Conservation (phyloP, 2,888 invertebrate species). For the Dendrolimus pini region DNA sequence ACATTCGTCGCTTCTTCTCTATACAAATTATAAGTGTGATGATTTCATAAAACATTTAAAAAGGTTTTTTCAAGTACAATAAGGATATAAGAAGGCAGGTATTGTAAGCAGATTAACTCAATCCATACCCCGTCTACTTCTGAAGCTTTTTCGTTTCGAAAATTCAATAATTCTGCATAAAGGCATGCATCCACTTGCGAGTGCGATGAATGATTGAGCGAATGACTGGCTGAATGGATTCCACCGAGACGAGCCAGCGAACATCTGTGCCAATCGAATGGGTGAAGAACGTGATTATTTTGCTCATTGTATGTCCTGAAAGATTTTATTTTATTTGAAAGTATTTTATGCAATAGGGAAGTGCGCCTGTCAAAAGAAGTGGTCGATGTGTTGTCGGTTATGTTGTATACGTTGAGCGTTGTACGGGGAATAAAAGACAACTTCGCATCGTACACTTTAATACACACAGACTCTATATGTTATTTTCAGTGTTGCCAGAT, state of each 20-base stretch:
- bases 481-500: too few relatives aligned
- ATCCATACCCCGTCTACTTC: background rate
- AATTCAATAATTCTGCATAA: conserved; percentile 63
- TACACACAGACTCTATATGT: too few relatives aligned
- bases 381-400: conserved; percentile 4
- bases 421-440: too few relatives aligned
- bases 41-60: too few relatives aligned
- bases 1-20: too few relatives aligned
- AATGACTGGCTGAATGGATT: conserved; percentile 47
- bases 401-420: too few relatives aligned
- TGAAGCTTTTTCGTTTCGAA: conserved; percentile 40
- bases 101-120: too few relatives aligned
- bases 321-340: conserved; percentile 34
- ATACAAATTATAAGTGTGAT: too few relatives aligned
- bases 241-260: conserved; percentile 24
- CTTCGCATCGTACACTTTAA: too few relatives aligned
- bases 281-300: conserved; percentile 45
- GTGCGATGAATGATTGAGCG: conserved; percentile 50
- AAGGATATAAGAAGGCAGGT: too few relatives aligned
- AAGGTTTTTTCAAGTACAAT: too few relatives aligned
- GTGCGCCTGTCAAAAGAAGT: conserved; percentile 18
- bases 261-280: conserved; percentile 28
- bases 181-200: conserved; percentile 49
- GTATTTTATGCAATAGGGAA: conserved; percentile 28
- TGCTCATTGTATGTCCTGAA: conserved; percentile 36